phyloP scores from a whole-genome alignment of 2,113 vertebrate species.

The Pica pica region DNA sequence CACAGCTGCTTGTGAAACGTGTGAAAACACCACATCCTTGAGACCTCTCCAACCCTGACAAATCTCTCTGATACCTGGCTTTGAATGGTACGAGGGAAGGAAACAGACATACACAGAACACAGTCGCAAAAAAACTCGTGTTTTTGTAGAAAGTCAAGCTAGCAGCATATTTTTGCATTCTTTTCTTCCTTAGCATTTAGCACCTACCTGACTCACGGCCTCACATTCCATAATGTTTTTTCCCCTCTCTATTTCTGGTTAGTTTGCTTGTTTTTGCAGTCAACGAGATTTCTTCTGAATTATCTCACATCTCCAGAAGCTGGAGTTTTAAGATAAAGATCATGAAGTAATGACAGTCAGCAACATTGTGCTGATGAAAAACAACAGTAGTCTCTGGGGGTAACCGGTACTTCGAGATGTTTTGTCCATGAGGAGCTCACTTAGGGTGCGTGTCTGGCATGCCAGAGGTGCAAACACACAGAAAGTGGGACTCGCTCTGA shows the following conservation, averaged over 20 bases:
- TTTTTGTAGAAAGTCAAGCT: not conserved
- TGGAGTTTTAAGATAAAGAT: slow-evolving; percentile 43
- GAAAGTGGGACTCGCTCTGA: not conserved
- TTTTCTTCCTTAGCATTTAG: slow-evolving; percentile 25
- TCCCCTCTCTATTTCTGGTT: not conserved
- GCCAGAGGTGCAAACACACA: not conserved
- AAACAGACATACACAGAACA: not conserved
- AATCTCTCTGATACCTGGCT: not conserved
- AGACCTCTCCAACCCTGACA: not conserved
- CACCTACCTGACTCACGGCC: slow-evolving; percentile 38
- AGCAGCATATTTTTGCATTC: not conserved
- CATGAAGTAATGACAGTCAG: not conserved
- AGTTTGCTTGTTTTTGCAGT: slow-evolving; percentile 36
- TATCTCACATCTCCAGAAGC: slow-evolving; percentile 41
- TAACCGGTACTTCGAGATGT: slow-evolving; percentile 42
- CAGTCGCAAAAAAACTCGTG: not conserved
- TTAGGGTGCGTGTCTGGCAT: not conserved
- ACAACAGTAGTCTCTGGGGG: not conserved
- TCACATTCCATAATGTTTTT: not conserved
- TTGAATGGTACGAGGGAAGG: not conserved
- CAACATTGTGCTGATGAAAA: not conserved
- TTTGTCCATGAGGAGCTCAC: slow-evolving; percentile 19
- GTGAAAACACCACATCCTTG: not conserved
- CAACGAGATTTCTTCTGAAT: not conserved
- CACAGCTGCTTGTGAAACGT: not conserved